phyloP scores from a whole-genome alignment of 2,797 vertebrate species.

The Thripadectes ignobilis region DNA sequence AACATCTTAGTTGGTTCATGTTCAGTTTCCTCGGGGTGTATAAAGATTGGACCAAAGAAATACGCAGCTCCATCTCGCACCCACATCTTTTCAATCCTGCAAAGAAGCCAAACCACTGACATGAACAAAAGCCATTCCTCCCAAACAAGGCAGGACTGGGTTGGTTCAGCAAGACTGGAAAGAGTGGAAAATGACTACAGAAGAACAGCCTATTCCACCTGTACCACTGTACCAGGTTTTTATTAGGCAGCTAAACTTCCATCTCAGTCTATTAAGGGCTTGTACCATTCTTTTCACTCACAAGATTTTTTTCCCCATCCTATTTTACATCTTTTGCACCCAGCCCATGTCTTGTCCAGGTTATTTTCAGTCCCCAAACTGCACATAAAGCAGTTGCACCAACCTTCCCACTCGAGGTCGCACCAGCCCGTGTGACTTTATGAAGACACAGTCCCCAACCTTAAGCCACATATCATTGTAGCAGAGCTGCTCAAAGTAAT shows the following conservation, averaged over 20 bases:
- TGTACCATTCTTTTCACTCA: neutral
- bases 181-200: neutral
- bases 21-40: slow-evolving; percentile 96
- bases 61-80: slow-evolving; percentile 93
- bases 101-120: slow-evolving; percentile 5
- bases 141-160: neutral
- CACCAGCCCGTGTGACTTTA: slow-evolving; percentile 93
- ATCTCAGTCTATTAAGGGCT: neutral
- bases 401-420: slow-evolving; percentile 95
- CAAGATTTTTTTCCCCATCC: neutral
- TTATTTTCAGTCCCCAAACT: neutral
- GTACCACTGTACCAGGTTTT: neutral
- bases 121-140: neutral
- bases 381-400: neutral
- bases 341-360: neutral
- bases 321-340: neutral
- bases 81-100: slow-evolving; percentile 98
- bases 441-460: slow-evolving; percentile 96
- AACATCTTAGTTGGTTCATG: slow-evolving; percentile 99
- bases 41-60: slow-evolving; percentile 98
- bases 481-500: slow-evolving; percentile 95
- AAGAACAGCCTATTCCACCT: neutral
- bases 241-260: neutral
- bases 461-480: slow-evolving; percentile 95
- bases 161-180: neutral